phyloP scores from a whole-genome alignment of 1,140 invertebrate species.

The Procambarus virginalis region DNA sequence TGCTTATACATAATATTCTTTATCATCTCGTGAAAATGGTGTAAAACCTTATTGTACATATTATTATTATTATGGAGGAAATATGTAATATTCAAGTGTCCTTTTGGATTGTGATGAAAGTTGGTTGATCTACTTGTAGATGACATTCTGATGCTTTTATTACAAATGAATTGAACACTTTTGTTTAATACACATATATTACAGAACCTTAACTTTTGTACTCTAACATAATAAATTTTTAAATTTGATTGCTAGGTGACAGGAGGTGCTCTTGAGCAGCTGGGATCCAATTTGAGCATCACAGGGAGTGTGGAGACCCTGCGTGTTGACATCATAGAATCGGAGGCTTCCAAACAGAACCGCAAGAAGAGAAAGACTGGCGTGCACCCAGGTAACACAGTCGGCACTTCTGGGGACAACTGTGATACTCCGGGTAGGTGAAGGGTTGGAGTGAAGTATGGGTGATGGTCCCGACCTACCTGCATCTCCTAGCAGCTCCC shows the following conservation, averaged over 20 bases:
- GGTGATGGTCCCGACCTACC: slow-evolving; percentile 13
- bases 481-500: slow-evolving; percentile 9
- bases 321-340: slow-evolving; percentile 93
- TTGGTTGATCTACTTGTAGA: too few relatives aligned
- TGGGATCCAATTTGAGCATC: slow-evolving; percentile 93
- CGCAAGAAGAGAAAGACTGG: slow-evolving; percentile 70
- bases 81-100: too few relatives aligned
- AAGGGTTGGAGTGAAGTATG: slow-evolving; percentile 10
- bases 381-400: slow-evolving; percentile 55
- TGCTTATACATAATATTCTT: too few relatives aligned
- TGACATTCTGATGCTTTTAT: too few relatives aligned
- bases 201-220: too few relatives aligned
- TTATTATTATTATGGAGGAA: too few relatives aligned
- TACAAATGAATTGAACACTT: background rate
- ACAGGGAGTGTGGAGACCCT: slow-evolving; percentile 89
- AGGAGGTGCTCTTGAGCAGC: slow-evolving; percentile 82
- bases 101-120: too few relatives aligned
- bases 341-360: slow-evolving; percentile 76
- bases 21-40: too few relatives aligned
- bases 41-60: too few relatives aligned
- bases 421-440: slow-evolving; percentile 45
- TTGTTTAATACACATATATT: background rate
- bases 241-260: slow-evolving; percentile 77
- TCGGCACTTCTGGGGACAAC: slow-evolving; percentile 43
- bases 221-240: too few relatives aligned